phyloP scores from a whole-genome alignment of 2,113 vertebrate genomes.

The Puffinus mauretanicus region DNA sequence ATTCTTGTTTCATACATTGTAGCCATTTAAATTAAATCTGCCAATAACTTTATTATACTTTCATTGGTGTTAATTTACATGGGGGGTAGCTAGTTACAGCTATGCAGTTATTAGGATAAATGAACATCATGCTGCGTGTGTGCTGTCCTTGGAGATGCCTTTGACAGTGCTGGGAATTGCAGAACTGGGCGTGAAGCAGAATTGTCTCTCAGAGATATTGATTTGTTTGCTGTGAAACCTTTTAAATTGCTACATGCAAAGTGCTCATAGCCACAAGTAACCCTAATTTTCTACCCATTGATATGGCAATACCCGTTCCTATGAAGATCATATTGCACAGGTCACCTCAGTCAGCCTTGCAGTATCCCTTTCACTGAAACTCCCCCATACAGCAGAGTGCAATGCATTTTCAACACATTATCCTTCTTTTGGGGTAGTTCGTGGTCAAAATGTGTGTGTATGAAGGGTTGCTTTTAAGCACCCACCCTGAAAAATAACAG shows the following conservation, averaged over 20 bases:
- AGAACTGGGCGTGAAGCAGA: background rate
- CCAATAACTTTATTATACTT: background rate
- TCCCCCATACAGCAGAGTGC: background rate
- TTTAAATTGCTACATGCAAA: background rate
- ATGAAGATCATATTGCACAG: background rate
- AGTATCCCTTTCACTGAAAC: background rate
- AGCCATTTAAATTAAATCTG: background rate
- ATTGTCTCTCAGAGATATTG: background rate
- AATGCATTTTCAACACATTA: background rate
- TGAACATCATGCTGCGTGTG: background rate
- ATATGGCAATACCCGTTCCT: background rate
- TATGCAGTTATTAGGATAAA: background rate
- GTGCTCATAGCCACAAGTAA: background rate
- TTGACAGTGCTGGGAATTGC: background rate
- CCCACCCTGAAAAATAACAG: background rate
- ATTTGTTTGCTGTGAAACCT: conserved; percentile 7
- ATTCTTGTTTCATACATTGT: background rate
- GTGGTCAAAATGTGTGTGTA: background rate
- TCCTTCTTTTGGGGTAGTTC: background rate
- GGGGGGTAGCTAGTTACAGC: background rate
- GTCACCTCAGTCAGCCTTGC: background rate
- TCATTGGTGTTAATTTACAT: background rate
- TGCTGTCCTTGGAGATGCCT: background rate
- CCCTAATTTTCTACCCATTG: background rate
- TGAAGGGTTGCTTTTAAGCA: background rate